Base-by-base conservation (phyloP, 2,797 vertebrate genomes). In the Pelodytes ibericus region DNA sequence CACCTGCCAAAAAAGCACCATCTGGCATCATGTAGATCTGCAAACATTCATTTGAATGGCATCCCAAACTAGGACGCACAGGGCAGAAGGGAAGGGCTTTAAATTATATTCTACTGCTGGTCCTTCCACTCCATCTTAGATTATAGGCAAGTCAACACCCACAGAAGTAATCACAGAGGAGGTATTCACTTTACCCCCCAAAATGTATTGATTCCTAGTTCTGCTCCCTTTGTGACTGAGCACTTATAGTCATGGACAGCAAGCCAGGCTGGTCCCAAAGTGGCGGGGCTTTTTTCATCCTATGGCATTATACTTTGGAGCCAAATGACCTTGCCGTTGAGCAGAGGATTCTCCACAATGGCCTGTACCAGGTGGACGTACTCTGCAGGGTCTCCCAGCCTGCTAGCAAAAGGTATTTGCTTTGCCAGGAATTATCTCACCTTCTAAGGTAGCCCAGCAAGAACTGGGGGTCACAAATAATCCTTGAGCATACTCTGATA, bases 401-500 rank as follows among this genome's bases (percentile, higher is more conserved):
- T 92, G 0, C 85, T 92, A 1, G 95, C 95, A 79, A 96, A 96
- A 67, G 95, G 95, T 70, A 96, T 92, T 84, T 96, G 95, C 16
- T 93, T 92, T 7, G 92, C 93, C 1, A 98, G 89, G 70, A 95
- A 97, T 20, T 85, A 90, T n/a, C 82, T 89, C 22, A 96, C 95
- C 84, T 95, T 97, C 80, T 96, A 95, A 36, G 95, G 95, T 24
- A 97, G 90, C 1, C 85, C 74, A 1, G 90, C 89, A 65, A 96
- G 85, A 22, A 96, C 90, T 0, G 95, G 94, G 95, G 0, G 95
- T 97, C 70, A 91, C 88, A 83, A 96, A 96, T 31, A 97, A 83
- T 30, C 95, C 95, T 97, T n/a, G n/a, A n/a, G n/a, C n/a, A n/a
- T n/a, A 98, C 95, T 8, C 96, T 87, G 83, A 98, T 94, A 29